Evolutionary conservation across 2,888 invertebrate species (phyloP), one percentile per base, ranked within the genome.

Genomic region (Polymixis flavicincta): DNA sequence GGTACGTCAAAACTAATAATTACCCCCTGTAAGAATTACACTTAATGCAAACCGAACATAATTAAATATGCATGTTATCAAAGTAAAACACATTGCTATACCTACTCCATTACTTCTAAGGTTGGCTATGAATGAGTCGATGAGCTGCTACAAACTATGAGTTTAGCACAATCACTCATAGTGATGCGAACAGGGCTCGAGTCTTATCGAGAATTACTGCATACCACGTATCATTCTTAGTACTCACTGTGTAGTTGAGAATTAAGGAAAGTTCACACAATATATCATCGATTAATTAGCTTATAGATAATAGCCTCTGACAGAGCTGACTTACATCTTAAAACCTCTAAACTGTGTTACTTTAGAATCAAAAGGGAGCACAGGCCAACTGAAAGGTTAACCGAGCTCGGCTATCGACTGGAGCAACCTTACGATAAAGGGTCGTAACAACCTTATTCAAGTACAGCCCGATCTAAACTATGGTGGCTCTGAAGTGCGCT

Each of bases 81-180:
- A 91, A 91, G 86, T 87, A 88, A 91, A 87, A 91, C 89, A 88
- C 89, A 87, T 90, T 82, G 71, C 87, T 89, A 89, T 85, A 85
- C 74, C 86, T 87, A 86, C 86, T 87, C 57, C 67, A 60, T 74
- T 82, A 88, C 87, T 88, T 89, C 93, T 94, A 94, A 92, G 87
- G 89, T 93, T 93, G 88, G 86, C 94, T 94, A 95, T 88, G 78
- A 86, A 95, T 95, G 95, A 91, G 82, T 77, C 80, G 72, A 93
- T 93, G 93, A 94, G 89, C 95, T 96, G 89, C 95, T 96, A 96
- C 88, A 86, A 87, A 95, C 96, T 95, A 96, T 96, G 96, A 96
- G 96, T 95, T 96, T 94, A 96, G 96, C 96, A 96, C 96, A 96
- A 95, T 96, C 94, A 95, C 96, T 95, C 96, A 96, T 96, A 96